Evolutionary conservation across 2,113 vertebrate genomes (phyloP), one percentile per base, ranked within the genome.

Genomic region (Polypterus bichir): DNA sequence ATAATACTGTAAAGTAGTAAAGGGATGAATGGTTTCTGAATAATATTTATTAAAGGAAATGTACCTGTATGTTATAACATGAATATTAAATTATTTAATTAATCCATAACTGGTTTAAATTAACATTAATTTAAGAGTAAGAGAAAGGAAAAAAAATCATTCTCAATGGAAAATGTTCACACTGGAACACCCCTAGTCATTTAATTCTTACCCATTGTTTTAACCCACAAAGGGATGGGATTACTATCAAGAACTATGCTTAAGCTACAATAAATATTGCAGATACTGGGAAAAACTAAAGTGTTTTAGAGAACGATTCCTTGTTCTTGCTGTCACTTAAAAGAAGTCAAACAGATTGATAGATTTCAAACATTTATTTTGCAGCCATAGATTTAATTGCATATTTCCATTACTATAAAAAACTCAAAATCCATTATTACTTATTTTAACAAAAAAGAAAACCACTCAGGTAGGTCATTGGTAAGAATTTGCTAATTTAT

Each of bases 31-130:
- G 27, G 27, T 27, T 27, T 27, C 27, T 27, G 27, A 27, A 27
- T 27, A 27, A 27, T 27, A 27, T 27, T 27, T 27, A 27, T 27
- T 27, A 27, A 27, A 27, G 27, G 27, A 27, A 27, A 27, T 27
- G 27, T n/a, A n/a, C n/a, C n/a, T n/a, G n/a, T 27, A 27, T 27
- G 27, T 27, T 27, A 27, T 27, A 27, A 27, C 27, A 27, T 27
- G 27, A 27, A 27, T 27, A 27, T 27, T 27, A 27, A 27, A 27
- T 27, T 27, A 27, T 27, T 62, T 69, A 71, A 76, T 74, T 71
- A 48, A 67, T 60, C 67, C 59, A 59, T 60, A 47, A 69, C 54
- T 51, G 62, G 53, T n/a, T 60, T 53, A 69, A 73, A 74, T 56
- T 66, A 71, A 59, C 8, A 65, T 47, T 4, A 62, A 11, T 52